Conservation (phyloP, 2,797 vertebrate species). For the Podarcis lilfordi region DNA sequence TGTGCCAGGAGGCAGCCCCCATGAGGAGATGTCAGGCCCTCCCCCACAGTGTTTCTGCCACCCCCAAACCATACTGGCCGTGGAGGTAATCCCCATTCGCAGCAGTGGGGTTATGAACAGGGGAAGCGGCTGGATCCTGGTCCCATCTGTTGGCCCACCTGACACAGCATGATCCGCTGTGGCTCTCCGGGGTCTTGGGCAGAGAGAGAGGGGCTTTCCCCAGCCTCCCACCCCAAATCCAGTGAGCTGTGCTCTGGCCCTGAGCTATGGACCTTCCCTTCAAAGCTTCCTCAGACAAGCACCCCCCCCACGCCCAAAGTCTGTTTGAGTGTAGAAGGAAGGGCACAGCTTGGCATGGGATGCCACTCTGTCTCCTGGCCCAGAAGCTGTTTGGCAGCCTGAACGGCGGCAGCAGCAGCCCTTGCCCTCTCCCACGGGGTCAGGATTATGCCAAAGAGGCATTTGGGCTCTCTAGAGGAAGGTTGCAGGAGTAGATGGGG, state of each 20-base stretch:
- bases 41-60: background rate
- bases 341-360: background rate
- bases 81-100: background rate
- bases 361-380: background rate
- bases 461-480: no score
- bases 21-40: background rate
- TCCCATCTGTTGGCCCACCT: background rate
- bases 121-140: background rate
- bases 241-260: no score
- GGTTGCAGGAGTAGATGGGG: no score
- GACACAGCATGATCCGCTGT: rapidly evolving
- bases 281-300: background rate
- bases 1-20: background rate
- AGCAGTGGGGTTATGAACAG: background rate
- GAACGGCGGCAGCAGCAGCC: no score
- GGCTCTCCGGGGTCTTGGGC: background rate
- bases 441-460: no score
- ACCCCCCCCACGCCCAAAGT: background rate
- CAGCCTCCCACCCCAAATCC: no score
- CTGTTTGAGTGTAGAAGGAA: no score
- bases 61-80: background rate
- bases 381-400: no score
- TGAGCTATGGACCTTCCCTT: no score
- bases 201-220: no score
- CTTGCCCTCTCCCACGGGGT: no score